phyloP scores from a whole-genome alignment of 30 jellyfish, hydroid and myxozoan species.

The Hydractinia symbiolongicarpus region DNA sequence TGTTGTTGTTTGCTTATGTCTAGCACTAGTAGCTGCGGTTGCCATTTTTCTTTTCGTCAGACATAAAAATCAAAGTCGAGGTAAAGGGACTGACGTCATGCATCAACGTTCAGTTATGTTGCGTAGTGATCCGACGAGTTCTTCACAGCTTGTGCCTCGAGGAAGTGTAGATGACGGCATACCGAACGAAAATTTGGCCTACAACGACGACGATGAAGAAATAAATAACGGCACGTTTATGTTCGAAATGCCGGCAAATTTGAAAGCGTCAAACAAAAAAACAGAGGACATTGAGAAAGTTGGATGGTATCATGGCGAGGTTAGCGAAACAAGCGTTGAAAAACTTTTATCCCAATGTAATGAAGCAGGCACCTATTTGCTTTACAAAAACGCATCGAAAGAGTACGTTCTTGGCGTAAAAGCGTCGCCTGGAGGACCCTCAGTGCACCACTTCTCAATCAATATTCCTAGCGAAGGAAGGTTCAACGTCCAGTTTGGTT shows the following conservation, averaged over 20 bases:
- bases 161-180: background rate
- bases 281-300: slow-evolving; percentile 1
- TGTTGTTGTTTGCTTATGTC: slow-evolving; percentile 2
- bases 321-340: slow-evolving; percentile 41
- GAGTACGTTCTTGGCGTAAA: slow-evolving; percentile 47
- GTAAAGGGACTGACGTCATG: slow-evolving; percentile 13
- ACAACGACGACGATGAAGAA: slow-evolving; percentile 31
- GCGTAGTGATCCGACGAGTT: slow-evolving; percentile 20
- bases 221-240: slow-evolving; percentile 35
- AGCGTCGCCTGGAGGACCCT: slow-evolving; percentile 52
- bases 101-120: slow-evolving; percentile 21
- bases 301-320: slow-evolving; percentile 65
- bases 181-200: slow-evolving; percentile 33
- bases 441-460: slow-evolving; percentile 45
- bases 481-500: slow-evolving; percentile 51
- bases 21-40: slow-evolving; percentile 7
- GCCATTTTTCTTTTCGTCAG: background rate
- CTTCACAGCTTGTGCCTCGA: slow-evolving; percentile 27
- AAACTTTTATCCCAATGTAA: slow-evolving; percentile 31
- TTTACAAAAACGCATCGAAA: slow-evolving; percentile 34
- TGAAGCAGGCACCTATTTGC: slow-evolving; percentile 50
- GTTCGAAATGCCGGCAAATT: slow-evolving; percentile 35
- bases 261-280: slow-evolving; percentile 19
- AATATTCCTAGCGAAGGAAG: slow-evolving; percentile 46
- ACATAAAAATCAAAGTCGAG: background rate